Evolutionary conservation across 2,113 vertebrate genomes (phyloP).

Genomic region (Pao palembangensis): DNA sequence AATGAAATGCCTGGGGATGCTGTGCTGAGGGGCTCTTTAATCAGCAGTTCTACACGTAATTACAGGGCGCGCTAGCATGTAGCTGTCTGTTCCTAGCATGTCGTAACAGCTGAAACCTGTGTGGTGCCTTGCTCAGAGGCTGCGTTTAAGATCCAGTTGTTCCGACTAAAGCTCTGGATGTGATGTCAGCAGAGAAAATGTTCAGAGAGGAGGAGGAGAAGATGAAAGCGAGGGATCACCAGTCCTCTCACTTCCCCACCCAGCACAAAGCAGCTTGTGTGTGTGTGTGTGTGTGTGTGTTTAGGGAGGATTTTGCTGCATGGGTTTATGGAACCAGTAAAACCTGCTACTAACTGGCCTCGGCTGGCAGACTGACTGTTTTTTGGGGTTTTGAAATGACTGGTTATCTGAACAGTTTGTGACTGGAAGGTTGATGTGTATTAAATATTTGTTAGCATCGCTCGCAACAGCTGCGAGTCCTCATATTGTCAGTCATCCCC

Average conservation of each 20-base stretch:
- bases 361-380: constrained; percentile 12
- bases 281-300: constrained; percentile 15
- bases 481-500: no score
- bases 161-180: neutral
- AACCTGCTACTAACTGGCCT: constrained; percentile 33
- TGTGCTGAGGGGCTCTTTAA: neutral
- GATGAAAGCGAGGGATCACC: constrained; percentile 24
- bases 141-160: neutral
- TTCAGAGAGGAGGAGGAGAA: neutral
- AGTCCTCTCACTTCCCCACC: constrained; percentile 27
- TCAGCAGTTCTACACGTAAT: neutral
- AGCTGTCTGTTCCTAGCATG: neutral
- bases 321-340: constrained; percentile 28
- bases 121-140: neutral
- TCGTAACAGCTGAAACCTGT: neutral
- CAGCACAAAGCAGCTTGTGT: constrained; percentile 39
- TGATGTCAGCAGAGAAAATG: neutral
- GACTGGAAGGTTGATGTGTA: neutral
- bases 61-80: neutral
- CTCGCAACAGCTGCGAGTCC: no score
- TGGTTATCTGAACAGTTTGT: constrained; percentile 2
- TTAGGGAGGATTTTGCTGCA: constrained; percentile 33
- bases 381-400: neutral
- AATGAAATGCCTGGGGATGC: neutral
- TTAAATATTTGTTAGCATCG: no score